Percentiles rank a stretch among this genome's conserved stretches.
These are phyloP conservation scores for Matsumurasca onukii DNA, from an alignment of 1,140 invertebrate genomes.

Conservation along the genomic window DNA sequence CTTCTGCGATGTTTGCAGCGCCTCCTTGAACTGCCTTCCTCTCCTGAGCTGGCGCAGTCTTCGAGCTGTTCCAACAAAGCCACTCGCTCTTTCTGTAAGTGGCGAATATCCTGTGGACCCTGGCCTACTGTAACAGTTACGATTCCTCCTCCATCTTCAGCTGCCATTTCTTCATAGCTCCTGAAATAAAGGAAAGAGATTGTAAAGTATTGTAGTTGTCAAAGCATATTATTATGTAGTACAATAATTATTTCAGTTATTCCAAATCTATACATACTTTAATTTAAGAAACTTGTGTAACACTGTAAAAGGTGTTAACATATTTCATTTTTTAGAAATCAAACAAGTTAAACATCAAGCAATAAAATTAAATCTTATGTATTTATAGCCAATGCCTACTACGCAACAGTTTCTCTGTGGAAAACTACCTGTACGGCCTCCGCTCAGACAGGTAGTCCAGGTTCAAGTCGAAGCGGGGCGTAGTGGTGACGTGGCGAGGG, in stretches of 20 bases:
- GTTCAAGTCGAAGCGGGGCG: slow-evolving; percentile 37
- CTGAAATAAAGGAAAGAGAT: slow-evolving; percentile 31
- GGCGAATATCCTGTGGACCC: slow-evolving; percentile 59
- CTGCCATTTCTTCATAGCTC: slow-evolving; percentile 41
- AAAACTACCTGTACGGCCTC: slow-evolving; percentile 31
- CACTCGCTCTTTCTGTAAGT: slow-evolving; percentile 68
- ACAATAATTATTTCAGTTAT: no score
- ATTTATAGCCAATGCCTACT: no score
- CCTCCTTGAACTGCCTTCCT: slow-evolving; percentile 47
- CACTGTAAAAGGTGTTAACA: no score
- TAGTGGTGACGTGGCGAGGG: slow-evolving; percentile 31
- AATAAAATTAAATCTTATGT: no score
- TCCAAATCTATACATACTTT: no score
- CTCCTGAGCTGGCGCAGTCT: slow-evolving; percentile 68
- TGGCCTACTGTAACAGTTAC: slow-evolving; percentile 34
- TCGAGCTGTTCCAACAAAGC: slow-evolving; percentile 69
- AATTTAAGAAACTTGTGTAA: no score
- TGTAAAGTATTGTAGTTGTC: slow-evolving; percentile 4
- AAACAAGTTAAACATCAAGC: no score
- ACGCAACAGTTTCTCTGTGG: no score
- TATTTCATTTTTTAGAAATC: no score
- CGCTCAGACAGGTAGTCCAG: slow-evolving; percentile 32
- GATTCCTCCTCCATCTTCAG: slow-evolving; percentile 31
- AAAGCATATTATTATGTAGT: background rate
- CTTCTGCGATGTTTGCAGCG: slow-evolving; percentile 48